Evolutionary conservation across 1,140 invertebrate genomes (phyloP).

Genomic region (Coenobita brevimanus): DNA sequence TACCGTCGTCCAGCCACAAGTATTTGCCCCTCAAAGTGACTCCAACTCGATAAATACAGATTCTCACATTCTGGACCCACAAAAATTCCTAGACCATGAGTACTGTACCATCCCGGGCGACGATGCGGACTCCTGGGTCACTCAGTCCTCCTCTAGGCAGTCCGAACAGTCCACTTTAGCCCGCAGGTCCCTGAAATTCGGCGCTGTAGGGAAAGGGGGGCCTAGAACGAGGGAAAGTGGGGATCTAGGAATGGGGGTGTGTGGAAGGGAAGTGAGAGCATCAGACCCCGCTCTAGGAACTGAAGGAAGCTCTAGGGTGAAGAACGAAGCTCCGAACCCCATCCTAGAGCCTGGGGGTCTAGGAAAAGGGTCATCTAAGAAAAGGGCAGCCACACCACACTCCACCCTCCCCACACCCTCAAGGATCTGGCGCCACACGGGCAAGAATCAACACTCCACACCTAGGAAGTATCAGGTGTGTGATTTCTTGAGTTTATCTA

Average conservation of each 20-base stretch:
- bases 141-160: constrained; percentile 55
- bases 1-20: neutral
- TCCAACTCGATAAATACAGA: too few relatives aligned
- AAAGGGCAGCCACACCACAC: too few relatives aligned
- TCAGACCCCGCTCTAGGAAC: neutral
- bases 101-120: constrained; percentile 69
- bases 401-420: constrained; percentile 35
- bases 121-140: constrained; percentile 69
- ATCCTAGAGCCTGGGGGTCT: too few relatives aligned
- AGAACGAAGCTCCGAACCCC: too few relatives aligned
- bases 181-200: constrained; percentile 58
- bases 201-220: neutral
- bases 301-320: too few relatives aligned
- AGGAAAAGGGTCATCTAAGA: too few relatives aligned
- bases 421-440: constrained; percentile 54
- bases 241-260: too few relatives aligned
- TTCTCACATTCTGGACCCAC: constrained; percentile 51
- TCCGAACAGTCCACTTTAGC: constrained; percentile 55
- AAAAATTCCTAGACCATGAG: constrained; percentile 68
- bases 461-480: constrained; percentile 51
- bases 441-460: constrained; percentile 54
- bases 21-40: constrained; percentile 11
- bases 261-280: neutral
- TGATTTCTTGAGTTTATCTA: too few relatives aligned
- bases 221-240: too few relatives aligned